phyloP scores from a whole-genome alignment of 2,113 vertebrate species.

The Machaerirhynchus nigripectus region DNA sequence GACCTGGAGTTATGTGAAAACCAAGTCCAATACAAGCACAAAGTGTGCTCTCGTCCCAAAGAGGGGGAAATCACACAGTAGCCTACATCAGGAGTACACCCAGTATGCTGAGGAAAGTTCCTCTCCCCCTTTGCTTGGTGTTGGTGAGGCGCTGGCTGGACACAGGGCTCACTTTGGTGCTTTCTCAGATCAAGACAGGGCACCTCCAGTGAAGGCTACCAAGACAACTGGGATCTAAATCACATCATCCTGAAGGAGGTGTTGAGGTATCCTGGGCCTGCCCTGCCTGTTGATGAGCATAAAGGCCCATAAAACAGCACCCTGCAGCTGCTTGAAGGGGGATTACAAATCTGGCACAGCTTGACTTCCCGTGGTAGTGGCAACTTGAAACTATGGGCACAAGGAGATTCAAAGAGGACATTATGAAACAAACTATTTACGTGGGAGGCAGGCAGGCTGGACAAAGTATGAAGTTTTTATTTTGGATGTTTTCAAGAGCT shows the following conservation, averaged over 20 bases:
- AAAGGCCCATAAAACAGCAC: neutral
- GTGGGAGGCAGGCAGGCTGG: neutral
- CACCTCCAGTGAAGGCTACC: neutral
- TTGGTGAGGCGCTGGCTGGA: neutral
- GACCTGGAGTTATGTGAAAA: neutral
- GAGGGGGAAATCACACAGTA: neutral
- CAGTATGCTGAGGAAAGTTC: neutral
- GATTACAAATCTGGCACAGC: neutral
- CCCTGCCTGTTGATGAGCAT: neutral
- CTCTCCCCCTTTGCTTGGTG: neutral
- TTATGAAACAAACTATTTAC: neutral
- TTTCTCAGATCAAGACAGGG: neutral
- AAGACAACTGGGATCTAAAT: neutral
- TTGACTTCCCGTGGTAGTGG: neutral
- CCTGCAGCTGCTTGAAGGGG: neutral
- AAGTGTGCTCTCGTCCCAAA: accelerated
- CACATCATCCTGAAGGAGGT: neutral
- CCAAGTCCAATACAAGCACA: neutral
- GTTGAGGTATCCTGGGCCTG: neutral
- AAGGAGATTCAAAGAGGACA: neutral
- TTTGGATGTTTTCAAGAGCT: neutral
- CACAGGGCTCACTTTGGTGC: neutral
- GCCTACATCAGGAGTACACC: neutral
- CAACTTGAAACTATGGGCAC: neutral
- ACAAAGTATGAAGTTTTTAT: neutral